phyloP scores from a whole-genome alignment of 2,888 invertebrate species.

The Heliconius erato region DNA sequence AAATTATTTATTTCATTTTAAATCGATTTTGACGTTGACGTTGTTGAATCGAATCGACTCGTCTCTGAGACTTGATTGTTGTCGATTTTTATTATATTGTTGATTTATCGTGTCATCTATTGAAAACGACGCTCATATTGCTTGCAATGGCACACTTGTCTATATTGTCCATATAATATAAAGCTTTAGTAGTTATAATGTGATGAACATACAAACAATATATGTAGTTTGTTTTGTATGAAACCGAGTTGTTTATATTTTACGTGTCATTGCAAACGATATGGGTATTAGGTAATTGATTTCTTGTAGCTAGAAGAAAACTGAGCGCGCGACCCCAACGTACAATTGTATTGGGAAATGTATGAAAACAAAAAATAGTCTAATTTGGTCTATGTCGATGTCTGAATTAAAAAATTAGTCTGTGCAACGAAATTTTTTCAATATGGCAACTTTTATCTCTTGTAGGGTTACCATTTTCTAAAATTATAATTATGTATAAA shows the following conservation, averaged over 20 bases:
- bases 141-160: not conserved
- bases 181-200: slow-evolving; percentile 29
- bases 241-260: slow-evolving; percentile 12
- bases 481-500: not conserved
- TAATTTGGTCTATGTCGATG: not conserved
- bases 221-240: slow-evolving; percentile 14
- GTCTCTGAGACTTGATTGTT: slow-evolving; percentile 65
- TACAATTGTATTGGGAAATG: slow-evolving; percentile 4
- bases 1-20: slow-evolving; percentile 60
- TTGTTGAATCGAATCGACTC: slow-evolving; percentile 65
- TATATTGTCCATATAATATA: slow-evolving; percentile 13
- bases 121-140: not conserved
- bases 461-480: slow-evolving; percentile 2
- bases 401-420: not conserved
- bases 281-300: not conserved
- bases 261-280: not conserved
- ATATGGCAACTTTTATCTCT: slow-evolving; percentile 20
- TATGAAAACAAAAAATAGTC: not conserved
- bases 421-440: slow-evolving; percentile 17
- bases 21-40: slow-evolving; percentile 60
- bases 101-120: slow-evolving; percentile 38
- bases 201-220: slow-evolving; percentile 9
- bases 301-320: slow-evolving; percentile 30
- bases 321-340: slow-evolving; percentile 40
- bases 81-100: slow-evolving; percentile 42